These are phyloP conservation scores for Eudemis profundana DNA, from an alignment of 2,888 invertebrate genomes.

Conservation along the genomic window DNA sequence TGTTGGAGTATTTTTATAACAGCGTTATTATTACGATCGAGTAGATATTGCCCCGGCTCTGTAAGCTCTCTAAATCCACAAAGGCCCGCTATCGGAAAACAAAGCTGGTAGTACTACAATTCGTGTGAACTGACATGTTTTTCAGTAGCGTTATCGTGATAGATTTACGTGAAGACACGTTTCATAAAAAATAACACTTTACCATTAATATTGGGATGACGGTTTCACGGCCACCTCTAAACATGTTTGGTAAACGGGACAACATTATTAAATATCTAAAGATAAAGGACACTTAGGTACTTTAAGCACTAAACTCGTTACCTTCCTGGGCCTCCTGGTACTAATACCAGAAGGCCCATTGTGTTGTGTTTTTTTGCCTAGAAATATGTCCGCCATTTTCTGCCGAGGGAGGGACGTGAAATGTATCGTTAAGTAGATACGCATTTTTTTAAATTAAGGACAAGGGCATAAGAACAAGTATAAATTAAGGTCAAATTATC, in stretches of 20 bases:
- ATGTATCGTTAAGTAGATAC: no score
- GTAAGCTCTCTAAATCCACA: conserved; percentile 53
- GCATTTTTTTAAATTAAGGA: no score
- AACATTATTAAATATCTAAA: not conserved
- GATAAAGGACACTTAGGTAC: no score
- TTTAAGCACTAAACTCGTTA: no score
- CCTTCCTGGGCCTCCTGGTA: no score
- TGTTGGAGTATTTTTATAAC: conserved; percentile 25
- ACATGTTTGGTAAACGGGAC: not conserved
- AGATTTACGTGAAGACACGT: conserved; percentile 21
- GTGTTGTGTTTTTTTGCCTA: no score
- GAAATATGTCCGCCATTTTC: no score
- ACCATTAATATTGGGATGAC: not conserved
- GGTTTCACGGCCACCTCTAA: not conserved
- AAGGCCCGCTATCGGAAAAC: conserved; percentile 60
- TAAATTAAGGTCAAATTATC: no score
- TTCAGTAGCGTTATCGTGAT: conserved; percentile 36
- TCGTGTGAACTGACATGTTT: conserved; percentile 44
- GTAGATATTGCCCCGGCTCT: conserved; percentile 23
- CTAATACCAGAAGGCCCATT: no score
- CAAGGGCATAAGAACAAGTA: no score
- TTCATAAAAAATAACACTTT: not conserved
- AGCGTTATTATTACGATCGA: conserved; percentile 27
- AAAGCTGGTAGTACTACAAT: conserved; percentile 41
- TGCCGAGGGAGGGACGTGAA: no score